Percentiles rank a stretch among this genome's conserved stretches.
Evolutionary conservation across 2,113 vertebrate species (phyloP).

Genomic region (Dermatemys mawii): DNA sequence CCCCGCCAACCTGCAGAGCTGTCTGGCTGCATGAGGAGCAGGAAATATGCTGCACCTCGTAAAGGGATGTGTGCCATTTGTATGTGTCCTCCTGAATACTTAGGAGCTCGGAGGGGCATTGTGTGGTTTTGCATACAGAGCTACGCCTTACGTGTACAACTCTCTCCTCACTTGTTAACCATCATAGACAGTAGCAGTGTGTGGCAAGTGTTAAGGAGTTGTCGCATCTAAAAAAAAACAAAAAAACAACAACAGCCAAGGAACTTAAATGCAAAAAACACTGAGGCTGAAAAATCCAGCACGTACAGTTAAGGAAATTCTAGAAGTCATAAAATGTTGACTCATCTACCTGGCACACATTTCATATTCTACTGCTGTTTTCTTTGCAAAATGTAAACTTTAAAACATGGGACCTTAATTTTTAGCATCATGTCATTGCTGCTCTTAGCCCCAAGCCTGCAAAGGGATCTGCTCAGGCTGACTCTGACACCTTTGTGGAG

Average conservation of each 20-base stretch:
- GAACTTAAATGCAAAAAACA: background rate
- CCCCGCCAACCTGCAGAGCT: background rate
- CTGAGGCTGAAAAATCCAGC: background rate
- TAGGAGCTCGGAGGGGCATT: background rate
- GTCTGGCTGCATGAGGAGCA: background rate
- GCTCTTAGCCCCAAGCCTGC: background rate
- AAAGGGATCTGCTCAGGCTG: background rate
- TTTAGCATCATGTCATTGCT: background rate
- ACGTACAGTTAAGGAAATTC: background rate
- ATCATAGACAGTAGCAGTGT: background rate
- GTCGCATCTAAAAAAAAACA: background rate
- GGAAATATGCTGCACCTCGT: background rate
- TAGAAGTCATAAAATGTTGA: background rate
- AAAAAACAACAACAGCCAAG: too few relatives aligned
- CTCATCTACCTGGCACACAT: background rate
- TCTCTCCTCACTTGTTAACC: background rate
- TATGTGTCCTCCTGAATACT: background rate
- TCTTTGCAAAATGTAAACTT: background rate
- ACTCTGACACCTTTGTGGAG: background rate
- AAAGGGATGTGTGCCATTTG: background rate
- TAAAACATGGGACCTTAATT: background rate
- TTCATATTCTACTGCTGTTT: background rate
- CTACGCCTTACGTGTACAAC: background rate
- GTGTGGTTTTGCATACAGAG: background rate
- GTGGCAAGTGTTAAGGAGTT: accelerated